phyloP scores from a whole-genome alignment of 2,113 vertebrate genomes.

The Podarcis cretensis region DNA sequence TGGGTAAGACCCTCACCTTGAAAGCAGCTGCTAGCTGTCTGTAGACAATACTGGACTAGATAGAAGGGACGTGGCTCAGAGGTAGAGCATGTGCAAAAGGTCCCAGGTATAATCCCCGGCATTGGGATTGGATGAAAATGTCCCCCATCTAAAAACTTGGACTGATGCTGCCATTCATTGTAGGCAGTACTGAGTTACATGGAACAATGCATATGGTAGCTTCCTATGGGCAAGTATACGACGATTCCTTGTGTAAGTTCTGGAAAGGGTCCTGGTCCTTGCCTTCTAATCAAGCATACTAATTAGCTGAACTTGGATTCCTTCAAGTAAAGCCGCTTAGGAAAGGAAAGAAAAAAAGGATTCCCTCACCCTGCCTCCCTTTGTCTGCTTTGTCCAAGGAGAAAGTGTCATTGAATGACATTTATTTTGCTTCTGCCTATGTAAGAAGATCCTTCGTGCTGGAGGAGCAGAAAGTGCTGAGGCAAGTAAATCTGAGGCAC shows the following conservation, averaged over 20 bases:
- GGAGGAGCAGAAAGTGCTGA: slow-evolving; percentile 10
- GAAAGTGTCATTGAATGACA: not conserved
- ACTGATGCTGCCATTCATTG: too few species aligned
- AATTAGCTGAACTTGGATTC: rapidly evolving
- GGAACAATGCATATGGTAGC: not conserved
- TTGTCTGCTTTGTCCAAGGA: not conserved
- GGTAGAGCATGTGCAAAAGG: too few species aligned
- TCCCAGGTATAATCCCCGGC: too few species aligned
- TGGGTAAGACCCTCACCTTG: not conserved
- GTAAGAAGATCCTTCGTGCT: not conserved
- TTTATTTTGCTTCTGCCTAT: slow-evolving; percentile 4
- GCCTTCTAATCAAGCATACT: not conserved
- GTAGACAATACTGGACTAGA: not conserved
- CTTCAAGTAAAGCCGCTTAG: not conserved
- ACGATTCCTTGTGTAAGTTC: not conserved
- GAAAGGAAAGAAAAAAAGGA: not conserved
- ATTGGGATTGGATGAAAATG: too few species aligned
- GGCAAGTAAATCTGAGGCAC: not conserved
- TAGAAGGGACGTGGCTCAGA: not conserved
- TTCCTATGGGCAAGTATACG: not conserved
- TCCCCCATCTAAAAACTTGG: too few species aligned
- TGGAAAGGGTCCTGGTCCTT: not conserved
- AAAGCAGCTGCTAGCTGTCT: not conserved
- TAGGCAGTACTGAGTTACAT: too few species aligned
- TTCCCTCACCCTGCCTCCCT: too few species aligned